Evolutionary conservation across 2,113 vertebrate species (phyloP), one percentile per base, ranked within the genome.

Genomic region (Lophochroa leadbeateri): DNA sequence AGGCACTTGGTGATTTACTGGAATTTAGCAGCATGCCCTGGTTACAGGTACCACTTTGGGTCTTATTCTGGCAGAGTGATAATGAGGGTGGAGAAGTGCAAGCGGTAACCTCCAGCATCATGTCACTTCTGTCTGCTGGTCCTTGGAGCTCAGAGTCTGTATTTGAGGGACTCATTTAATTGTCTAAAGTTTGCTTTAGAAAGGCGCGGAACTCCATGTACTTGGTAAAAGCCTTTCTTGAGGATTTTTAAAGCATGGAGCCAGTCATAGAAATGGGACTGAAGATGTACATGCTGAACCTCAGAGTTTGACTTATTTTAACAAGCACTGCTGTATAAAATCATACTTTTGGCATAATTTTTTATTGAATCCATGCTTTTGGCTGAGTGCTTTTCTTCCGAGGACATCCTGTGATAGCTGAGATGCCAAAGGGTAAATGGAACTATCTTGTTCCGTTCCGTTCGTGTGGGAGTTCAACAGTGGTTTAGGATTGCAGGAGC

Each of bases 171-270:
- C 31, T 21, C 2, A 8, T 9, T 41, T 21, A 3, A 8, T 7
- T 35, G 44, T 15, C 44, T 13, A 6, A 29, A 33, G 1, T 23
- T 63, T 67, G 47, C 43, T 63, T 35, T 4, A 0, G 53, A 43
- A 46, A 8, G 53, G 10, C 4, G 28, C 9, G 3, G 20, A 2
- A 6, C 27, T 35, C 44, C 13, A 0, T 9, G n/a, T 33, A 6
- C n/a, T 0, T 67, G 33, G 13, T 39, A 1, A 16, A 29, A 64
- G 27, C 33, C 21, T 3, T 17, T 60, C 33, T 17, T 28, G 58
- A 2, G 79, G 9, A 1, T 14, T 80, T 79, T 28, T 43, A 8
- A 52, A 29, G 37, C 9, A 0, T 2, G 23, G 23, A 81, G 49
- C 21, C n/a, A 53, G 68, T 20, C 46, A 12, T 5, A 7, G 3